Conservation (phyloP, 2,113 vertebrate genomes). For the Macquaria ambigua region DNA sequence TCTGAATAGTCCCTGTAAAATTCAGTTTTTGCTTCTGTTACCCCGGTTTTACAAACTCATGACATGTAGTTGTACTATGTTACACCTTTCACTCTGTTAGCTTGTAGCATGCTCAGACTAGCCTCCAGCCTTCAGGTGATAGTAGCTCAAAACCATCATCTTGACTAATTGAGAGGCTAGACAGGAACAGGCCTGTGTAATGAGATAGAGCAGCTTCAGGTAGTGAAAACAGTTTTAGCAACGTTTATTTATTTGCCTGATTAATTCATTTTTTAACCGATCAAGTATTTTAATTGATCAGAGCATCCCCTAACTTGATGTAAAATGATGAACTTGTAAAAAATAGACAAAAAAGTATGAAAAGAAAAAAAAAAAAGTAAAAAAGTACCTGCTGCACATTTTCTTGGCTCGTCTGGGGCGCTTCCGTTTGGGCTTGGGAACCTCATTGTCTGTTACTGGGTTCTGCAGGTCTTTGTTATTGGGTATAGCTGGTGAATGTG, state of each 20-base stretch:
- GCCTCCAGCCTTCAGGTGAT: not conserved
- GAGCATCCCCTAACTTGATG: not conserved
- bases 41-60: too few relatives aligned
- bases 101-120: not conserved
- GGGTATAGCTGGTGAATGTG: conserved; percentile 23
- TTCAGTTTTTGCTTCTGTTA: not conserved
- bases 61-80: not conserved
- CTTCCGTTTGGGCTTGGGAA: conserved; percentile 13
- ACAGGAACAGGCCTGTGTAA: not conserved
- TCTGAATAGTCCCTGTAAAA: not conserved
- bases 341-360: not conserved
- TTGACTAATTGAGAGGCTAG: too few relatives aligned
- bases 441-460: conserved; percentile 54
- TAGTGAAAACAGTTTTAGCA: not conserved
- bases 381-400: conserved; percentile 14
- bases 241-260: too few relatives aligned
- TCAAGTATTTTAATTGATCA: not conserved
- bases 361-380: not conserved
- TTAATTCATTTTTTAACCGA: not conserved
- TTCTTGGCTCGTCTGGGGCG: not conserved
- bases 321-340: not conserved
- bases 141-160: not conserved
- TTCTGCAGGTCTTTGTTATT: conserved; percentile 50
- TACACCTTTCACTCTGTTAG: not conserved
- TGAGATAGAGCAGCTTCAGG: not conserved